Base-by-base conservation (phyloP, 2,888 invertebrate species). In the Ganaspis brasiliensis region DNA sequence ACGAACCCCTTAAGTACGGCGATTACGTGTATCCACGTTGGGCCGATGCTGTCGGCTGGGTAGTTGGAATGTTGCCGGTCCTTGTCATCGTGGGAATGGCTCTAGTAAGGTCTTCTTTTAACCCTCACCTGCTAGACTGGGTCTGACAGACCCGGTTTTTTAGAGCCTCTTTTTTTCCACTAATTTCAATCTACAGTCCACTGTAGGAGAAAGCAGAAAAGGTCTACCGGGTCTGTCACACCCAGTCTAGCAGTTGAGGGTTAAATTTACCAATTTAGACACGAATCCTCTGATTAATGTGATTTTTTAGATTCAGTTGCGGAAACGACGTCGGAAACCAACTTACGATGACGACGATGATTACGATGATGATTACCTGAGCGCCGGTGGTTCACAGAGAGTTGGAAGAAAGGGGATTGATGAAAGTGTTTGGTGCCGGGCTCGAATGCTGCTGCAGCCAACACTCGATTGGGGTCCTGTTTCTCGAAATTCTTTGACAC, bases 41-140 rank as follows among this genome's bases (percentile, higher is more conserved):
- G 96, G 96, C 96, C 0, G 95, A 96, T 87, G 94, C 94, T 0
- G 93, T 96, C 2, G 97, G 97, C 9, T 96, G 96, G 96, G 92
- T 94, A 0, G 91, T 96, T 61, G 95, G 96, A 0, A 92, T 96
- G n/a, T 89, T 96, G 73, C 96, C 96, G 0, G 94, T 96, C 8
- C 89, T 94, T 19, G 94, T 96, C 1, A 94, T 96, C 63, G 92
- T 95, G 35, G 87, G 87, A 12, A 37, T 89, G 55, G 90, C 88
- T 35, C 61, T 90, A 35, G 89, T 90, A 57, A 90, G n/a, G 90
- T 88, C 73, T 61, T 72, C n/a, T 55, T 31, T 12, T 24, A 16
- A n/a, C 6, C 6, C 2, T 49, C 2, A 31, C 2, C 31, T 31
- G n/a, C n/a, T n/a, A n/a, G n/a, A n/a, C n/a, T n/a, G n/a, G n/a